phyloP scores from a whole-genome alignment of 2,113 vertebrate genomes.

The Hippolais icterina region DNA sequence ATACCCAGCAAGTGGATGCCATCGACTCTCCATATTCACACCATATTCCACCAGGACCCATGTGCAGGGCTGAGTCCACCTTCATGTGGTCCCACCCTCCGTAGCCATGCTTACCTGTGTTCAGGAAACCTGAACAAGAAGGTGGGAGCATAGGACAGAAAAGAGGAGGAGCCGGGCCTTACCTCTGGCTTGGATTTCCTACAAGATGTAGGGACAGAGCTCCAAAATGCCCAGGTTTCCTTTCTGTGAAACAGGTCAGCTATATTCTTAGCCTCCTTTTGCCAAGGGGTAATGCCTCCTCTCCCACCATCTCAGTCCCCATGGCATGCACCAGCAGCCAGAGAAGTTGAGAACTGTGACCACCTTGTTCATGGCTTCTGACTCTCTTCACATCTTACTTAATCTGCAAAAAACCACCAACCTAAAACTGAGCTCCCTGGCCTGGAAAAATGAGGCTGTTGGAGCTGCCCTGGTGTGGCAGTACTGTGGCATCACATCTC shows the following conservation, averaged over 20 bases:
- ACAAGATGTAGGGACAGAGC: not conserved
- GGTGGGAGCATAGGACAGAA: not conserved
- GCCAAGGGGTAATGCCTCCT: not conserved
- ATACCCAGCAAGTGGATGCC: not conserved
- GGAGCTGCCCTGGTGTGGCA: not conserved
- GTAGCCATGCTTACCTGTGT: not conserved
- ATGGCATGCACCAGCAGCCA: not conserved
- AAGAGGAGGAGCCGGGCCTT: not conserved
- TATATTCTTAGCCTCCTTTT: not conserved
- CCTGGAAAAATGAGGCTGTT: not conserved
- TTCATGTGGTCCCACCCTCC: not conserved
- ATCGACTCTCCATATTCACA: not conserved
- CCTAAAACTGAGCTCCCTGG: not conserved
- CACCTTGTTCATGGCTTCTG: not conserved
- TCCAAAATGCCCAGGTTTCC: not conserved
- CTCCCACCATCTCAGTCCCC: not conserved
- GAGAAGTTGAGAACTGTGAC: not conserved
- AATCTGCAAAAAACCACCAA: not conserved
- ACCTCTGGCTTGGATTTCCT: not conserved
- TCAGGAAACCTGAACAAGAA: not conserved
- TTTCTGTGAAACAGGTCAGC: not conserved
- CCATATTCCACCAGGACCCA: not conserved
- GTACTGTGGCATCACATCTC: conserved; percentile 2
- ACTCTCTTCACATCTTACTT: not conserved
- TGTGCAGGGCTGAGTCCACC: not conserved